These are phyloP conservation scores for Idaea straminata DNA, from an alignment of 2,888 invertebrate genomes.

Conservation along the genomic window DNA sequence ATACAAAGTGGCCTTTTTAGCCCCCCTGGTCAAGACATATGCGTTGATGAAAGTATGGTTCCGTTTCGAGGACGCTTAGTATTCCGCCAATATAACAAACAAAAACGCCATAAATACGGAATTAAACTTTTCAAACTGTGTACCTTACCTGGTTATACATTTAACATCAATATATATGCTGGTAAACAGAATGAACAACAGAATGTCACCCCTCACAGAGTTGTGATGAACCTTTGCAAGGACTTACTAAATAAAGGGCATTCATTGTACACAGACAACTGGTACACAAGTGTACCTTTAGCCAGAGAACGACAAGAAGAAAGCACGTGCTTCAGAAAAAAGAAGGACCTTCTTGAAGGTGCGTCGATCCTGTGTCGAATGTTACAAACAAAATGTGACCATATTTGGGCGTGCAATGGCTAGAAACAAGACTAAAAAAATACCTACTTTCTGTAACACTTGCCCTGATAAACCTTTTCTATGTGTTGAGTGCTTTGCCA, in stretches of 20 bases:
- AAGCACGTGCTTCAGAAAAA: conserved; percentile 7
- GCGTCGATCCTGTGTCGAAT: conserved; percentile 26
- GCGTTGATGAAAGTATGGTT: conserved; percentile 33
- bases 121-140: conserved; percentile 42
- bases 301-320: conserved; percentile 21
- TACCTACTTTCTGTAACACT: conserved; percentile 28
- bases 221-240: conserved; percentile 36
- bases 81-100: conserved; percentile 38
- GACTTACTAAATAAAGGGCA: conserved; percentile 36
- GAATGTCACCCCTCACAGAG: conserved; percentile 33
- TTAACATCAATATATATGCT: conserved; percentile 32
- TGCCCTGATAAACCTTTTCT: conserved; percentile 12
- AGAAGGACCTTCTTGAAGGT: conserved; percentile 17
- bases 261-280: conserved; percentile 26
- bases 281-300: conserved; percentile 34
- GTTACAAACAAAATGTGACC: conserved; percentile 27
- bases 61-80: conserved; percentile 34
- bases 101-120: conserved; percentile 32
- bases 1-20: too few relatives aligned
- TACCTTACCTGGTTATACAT: conserved; percentile 37
- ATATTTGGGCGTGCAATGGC: conserved; percentile 27
- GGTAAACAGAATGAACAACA: conserved; percentile 33
- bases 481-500: conserved; percentile 9
- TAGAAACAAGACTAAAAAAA: conserved; percentile 36
- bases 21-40: conserved; percentile 12